phyloP scores from a whole-genome alignment of 1,140 invertebrate genomes.

The Littorina saxatilis region DNA sequence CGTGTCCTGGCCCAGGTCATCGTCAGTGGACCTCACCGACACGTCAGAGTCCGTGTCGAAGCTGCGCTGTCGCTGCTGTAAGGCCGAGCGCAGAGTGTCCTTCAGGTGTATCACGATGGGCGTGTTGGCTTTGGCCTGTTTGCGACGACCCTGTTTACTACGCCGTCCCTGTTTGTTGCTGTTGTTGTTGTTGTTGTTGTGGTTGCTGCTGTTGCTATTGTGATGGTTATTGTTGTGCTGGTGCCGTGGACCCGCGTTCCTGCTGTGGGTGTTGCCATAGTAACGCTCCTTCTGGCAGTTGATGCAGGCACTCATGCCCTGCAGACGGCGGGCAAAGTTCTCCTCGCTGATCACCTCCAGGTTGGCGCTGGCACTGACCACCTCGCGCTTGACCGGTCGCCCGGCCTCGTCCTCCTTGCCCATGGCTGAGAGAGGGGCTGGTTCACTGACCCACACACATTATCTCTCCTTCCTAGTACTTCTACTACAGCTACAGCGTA shows the following conservation, averaged over 20 bases:
- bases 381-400: slow-evolving; percentile 58
- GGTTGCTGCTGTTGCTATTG: not conserved
- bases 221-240: not conserved
- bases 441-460: slow-evolving; percentile 20
- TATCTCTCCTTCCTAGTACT: not conserved
- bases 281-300: slow-evolving; percentile 68
- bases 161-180: slow-evolving; percentile 56
- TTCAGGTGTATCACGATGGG: slow-evolving; percentile 72
- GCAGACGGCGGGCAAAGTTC: slow-evolving; percentile 55
- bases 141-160: slow-evolving; percentile 48
- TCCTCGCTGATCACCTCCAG: slow-evolving; percentile 66
- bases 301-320: slow-evolving; percentile 64
- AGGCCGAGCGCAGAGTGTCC: slow-evolving; percentile 65
- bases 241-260: not conserved
- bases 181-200: not conserved
- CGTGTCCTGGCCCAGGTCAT: slow-evolving; percentile 36
- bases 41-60: slow-evolving; percentile 51
- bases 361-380: slow-evolving; percentile 60
- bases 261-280: slow-evolving; percentile 32
- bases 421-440: not conserved
- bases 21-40: slow-evolving; percentile 43
- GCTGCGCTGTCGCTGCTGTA: slow-evolving; percentile 59
- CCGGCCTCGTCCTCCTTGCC: slow-evolving; percentile 42
- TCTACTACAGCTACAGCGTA: too few relatives aligned
- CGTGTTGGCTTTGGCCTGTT: slow-evolving; percentile 64